Evolutionary conservation across 2,797 vertebrate genomes (phyloP), one percentile per base, ranked within the genome.

Genomic region (Numenius phaeopus): DNA sequence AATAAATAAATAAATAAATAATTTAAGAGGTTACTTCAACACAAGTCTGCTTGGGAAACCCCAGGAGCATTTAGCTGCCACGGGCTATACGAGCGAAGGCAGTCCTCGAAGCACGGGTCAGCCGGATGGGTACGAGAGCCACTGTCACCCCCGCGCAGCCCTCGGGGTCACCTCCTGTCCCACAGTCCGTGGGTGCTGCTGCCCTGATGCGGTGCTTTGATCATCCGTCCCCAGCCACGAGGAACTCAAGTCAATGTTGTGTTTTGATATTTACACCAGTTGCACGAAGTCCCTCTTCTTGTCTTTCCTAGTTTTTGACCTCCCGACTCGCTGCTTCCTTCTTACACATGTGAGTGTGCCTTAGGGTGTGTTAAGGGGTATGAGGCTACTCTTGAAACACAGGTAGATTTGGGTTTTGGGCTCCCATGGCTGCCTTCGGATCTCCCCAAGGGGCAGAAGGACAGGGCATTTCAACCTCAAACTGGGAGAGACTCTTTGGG

Each of bases 1-100:
- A 80, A 91, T 37, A 83, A 79, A 81, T 85, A 86, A 96, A 96
- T 96, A 96, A 95, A 96, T 96, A 95, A 95, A 98, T 98, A 98
- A 91, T 1, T 91, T 29, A 95, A 89, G 61, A 89, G 58, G 90
- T 90, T 73, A 90, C 88, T 90, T 88, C 67, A 34, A 81, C 2
- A 1, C 17, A 30, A 93, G 47, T 65, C 73, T 62, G 78, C 79
- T 84, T 21, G 49, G 84, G 89, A 92, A 84, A 85, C 65, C 78
- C 81, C 73, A 52, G 94, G 94, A 89, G 77, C 4, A 0, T 86
- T 86, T 19, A 76, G 95, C 83, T 96, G 96, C 93, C 97, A 64
- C 0, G 3, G 71, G 40, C 67, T 46, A 62, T 82, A 8, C 47
- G 52, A 58, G 78, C 19, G 8, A 88, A 92, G 83, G 84, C 95